Percentiles rank a stretch among this genome's conserved stretches.
Conservation (phyloP, 2,113 vertebrate species). For the Meriones unguiculatus region DNA sequence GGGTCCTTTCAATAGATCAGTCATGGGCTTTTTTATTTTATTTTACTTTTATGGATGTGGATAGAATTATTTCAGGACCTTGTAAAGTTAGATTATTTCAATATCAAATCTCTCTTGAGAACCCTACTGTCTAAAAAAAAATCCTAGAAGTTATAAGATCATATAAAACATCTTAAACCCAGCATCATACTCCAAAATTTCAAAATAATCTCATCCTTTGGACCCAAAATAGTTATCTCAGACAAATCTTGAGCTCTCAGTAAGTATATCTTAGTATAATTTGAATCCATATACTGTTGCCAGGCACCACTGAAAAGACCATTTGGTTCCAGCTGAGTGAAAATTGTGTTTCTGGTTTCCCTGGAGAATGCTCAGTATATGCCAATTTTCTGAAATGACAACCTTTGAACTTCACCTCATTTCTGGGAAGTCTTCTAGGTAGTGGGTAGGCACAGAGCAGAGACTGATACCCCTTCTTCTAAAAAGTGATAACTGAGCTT, state of each 20-base stretch:
- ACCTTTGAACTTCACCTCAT: neutral
- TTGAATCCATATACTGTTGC: neutral
- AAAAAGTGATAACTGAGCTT: neutral
- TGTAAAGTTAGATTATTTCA: conserved; percentile 46
- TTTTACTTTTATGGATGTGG: neutral
- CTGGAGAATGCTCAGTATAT: neutral
- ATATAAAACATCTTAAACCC: neutral
- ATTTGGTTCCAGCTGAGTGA: conserved; percentile 19
- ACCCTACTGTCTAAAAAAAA: neutral
- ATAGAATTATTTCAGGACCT: conserved; percentile 3
- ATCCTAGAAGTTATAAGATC: neutral
- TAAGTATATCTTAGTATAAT: neutral
- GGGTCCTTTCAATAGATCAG: neutral
- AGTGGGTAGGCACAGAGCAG: neutral
- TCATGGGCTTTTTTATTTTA: neutral
- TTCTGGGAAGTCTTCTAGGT: neutral
- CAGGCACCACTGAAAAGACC: neutral
- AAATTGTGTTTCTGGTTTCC: conserved; percentile 13
- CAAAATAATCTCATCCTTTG: neutral
- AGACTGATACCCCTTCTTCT: accelerated
- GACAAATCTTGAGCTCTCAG: neutral
- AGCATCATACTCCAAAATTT: neutral
- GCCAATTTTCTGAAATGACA: neutral
- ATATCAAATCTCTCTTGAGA: neutral
- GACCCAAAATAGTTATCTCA: neutral